Percentiles rank a stretch among this genome's conserved stretches.
These are phyloP conservation scores for Lytechinus variegatus DNA, from an alignment of 35 echinoderm and acorn worm species.

Conservation along the genomic window DNA sequence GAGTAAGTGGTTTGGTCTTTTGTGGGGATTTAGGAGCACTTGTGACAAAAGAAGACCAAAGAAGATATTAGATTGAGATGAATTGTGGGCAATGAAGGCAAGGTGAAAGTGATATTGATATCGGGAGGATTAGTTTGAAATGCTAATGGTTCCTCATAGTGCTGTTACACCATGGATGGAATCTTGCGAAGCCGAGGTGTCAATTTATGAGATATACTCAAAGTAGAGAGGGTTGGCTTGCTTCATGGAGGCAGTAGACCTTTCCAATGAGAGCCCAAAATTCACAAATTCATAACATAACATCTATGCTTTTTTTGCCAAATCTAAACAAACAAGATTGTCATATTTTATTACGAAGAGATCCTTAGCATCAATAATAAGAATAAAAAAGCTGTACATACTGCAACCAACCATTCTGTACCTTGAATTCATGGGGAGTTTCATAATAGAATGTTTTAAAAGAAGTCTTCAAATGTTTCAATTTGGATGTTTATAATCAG, in stretches of 20 bases:
- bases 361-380: no score
- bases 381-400: no score
- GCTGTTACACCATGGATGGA: neutral
- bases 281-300: neutral
- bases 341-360: no score
- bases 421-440: no score
- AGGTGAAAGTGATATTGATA: neutral
- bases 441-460: no score
- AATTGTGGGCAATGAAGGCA: neutral
- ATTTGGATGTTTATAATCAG: no score
- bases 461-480: no score
- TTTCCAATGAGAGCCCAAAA: neutral
- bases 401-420: no score
- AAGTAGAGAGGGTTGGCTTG: neutral
- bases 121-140: neutral
- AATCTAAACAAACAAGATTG: no score
- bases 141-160: neutral
- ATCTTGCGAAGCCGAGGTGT: neutral
- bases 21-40: neutral
- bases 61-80: neutral
- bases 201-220: neutral
- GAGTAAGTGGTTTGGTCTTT: conserved; percentile 3
- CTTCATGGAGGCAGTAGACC: neutral
- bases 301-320: neutral
- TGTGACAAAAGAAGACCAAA: neutral